A percentile compares a stretch with the other conserved stretches of the same genome.
Evolutionary conservation across 2,888 invertebrate genomes (phyloP).

Genomic region (Eupsilia transversa): DNA sequence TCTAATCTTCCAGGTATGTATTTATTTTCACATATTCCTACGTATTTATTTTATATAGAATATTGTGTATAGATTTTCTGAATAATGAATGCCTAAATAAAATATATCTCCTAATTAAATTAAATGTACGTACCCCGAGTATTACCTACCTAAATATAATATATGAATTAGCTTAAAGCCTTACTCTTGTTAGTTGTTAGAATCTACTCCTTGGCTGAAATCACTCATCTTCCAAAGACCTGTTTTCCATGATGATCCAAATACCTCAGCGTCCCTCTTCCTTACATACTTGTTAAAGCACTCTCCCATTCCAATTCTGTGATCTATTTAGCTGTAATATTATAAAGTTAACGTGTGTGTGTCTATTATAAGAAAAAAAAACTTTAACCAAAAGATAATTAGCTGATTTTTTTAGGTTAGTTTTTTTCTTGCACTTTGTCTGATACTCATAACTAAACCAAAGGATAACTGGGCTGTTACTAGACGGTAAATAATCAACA

Average conservation of each 20-base stretch:
- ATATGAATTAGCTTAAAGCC: constrained; percentile 50
- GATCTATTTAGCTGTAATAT: constrained; percentile 72
- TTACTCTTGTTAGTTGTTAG: constrained; percentile 51
- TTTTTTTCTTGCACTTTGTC: constrained; percentile 18
- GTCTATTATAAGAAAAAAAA: constrained; percentile 46
- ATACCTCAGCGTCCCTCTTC: constrained; percentile 68
- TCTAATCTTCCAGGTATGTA: constrained; percentile 34
- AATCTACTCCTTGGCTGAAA: constrained; percentile 22
- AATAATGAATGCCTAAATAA: constrained; percentile 39
- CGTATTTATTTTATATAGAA: constrained; percentile 31
- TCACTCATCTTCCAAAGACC: constrained; percentile 59
- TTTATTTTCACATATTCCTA: constrained; percentile 6
- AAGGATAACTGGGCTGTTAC: constrained; percentile 1
- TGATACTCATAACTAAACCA: not conserved
- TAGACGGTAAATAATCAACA: not conserved
- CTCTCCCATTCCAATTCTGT: constrained; percentile 73
- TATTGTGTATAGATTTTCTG: constrained; percentile 42
- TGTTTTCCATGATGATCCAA: constrained; percentile 69
- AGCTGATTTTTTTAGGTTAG: constrained; percentile 31
- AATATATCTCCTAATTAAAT: constrained; percentile 38
- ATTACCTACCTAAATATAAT: constrained; percentile 18
- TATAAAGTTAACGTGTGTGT: constrained; percentile 41
- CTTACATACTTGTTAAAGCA: constrained; percentile 42
- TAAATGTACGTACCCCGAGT: constrained; percentile 39
- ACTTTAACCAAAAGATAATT: constrained; percentile 33